Conservation (phyloP, 2,113 vertebrate species). For the Anseranas semipalmata region DNA sequence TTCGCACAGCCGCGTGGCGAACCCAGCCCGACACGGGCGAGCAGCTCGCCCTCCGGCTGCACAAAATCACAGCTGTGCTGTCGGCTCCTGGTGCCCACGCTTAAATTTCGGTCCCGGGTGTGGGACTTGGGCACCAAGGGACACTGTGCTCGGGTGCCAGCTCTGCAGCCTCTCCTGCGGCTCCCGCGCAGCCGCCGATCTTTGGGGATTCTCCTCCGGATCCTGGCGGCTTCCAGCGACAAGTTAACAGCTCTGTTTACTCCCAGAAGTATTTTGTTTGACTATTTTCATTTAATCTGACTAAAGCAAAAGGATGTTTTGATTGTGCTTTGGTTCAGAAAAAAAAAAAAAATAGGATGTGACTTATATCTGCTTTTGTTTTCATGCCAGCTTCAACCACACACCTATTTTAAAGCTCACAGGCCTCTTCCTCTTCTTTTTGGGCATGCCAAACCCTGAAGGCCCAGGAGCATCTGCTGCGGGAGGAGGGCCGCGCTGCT, state of each 20-base stretch:
- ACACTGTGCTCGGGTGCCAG: fast-evolving
- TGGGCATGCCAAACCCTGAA: neutral
- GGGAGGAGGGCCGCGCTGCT: neutral
- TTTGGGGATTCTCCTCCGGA: neutral
- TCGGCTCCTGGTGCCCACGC: fast-evolving
- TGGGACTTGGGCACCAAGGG: fast-evolving
- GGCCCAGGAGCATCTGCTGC: neutral
- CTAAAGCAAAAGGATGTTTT: constrained; percentile 56
- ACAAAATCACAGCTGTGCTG: fast-evolving
- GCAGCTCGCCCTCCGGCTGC: fast-evolving
- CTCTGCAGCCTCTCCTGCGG: neutral
- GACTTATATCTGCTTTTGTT: constrained; percentile 39
- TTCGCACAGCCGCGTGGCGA: fast-evolving
- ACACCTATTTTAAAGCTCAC: neutral
- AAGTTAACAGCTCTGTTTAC: constrained; percentile 8
- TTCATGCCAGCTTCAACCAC: constrained; percentile 29
- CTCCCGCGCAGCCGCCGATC: fast-evolving
- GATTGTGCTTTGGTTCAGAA: neutral
- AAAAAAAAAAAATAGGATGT: neutral
- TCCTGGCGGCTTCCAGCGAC: fast-evolving
- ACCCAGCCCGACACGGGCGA: fast-evolving
- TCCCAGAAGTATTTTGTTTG: neutral
- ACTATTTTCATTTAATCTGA: constrained; percentile 1
- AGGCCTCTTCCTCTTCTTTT: constrained; percentile 29
- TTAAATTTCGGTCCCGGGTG: fast-evolving